These are phyloP conservation scores for Standfussiana lucernea DNA, from an alignment of 2,888 invertebrate species.

Conservation along the genomic window DNA sequence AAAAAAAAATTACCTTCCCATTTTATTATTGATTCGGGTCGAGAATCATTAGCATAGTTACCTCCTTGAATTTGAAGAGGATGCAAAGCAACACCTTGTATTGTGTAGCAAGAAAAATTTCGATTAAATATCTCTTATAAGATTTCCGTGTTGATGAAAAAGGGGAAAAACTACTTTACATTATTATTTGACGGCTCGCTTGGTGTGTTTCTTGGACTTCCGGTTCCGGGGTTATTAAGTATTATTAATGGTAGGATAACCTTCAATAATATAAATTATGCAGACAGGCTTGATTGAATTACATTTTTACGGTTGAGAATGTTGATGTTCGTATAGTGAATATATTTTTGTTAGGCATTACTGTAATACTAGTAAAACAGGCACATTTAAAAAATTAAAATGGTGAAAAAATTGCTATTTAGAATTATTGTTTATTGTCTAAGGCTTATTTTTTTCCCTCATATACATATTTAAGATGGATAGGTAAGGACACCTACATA, in stretches of 20 bases:
- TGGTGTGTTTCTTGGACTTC: conserved; percentile 1
- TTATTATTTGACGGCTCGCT: not conserved
- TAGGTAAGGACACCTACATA: too few relatives aligned
- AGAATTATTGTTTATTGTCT: not conserved
- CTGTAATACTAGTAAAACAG: too few relatives aligned
- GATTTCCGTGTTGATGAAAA: not conserved
- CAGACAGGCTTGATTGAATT: too few relatives aligned
- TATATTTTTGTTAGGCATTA: not conserved
- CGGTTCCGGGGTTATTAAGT: conserved; percentile 15
- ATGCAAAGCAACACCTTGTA: too few relatives aligned
- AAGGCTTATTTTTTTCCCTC: not conserved
- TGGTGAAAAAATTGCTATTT: too few relatives aligned
- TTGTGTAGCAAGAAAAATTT: too few relatives aligned
- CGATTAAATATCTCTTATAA: not conserved
- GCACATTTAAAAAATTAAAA: too few relatives aligned
- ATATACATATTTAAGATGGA: not conserved
- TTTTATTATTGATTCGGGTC: too few relatives aligned
- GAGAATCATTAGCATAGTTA: too few relatives aligned
- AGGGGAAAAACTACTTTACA: not conserved
- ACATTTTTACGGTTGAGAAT: not conserved
- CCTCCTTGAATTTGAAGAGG: too few relatives aligned
- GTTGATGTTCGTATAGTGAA: not conserved
- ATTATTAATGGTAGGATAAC: not conserved
- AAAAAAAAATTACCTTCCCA: too few relatives aligned
- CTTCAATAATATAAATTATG: not conserved